Percentiles rank a stretch among this genome's conserved stretches.
These are phyloP conservation scores for Pardalotus punctatus DNA, from an alignment of 2,113 vertebrate species.

Conservation along the genomic window DNA sequence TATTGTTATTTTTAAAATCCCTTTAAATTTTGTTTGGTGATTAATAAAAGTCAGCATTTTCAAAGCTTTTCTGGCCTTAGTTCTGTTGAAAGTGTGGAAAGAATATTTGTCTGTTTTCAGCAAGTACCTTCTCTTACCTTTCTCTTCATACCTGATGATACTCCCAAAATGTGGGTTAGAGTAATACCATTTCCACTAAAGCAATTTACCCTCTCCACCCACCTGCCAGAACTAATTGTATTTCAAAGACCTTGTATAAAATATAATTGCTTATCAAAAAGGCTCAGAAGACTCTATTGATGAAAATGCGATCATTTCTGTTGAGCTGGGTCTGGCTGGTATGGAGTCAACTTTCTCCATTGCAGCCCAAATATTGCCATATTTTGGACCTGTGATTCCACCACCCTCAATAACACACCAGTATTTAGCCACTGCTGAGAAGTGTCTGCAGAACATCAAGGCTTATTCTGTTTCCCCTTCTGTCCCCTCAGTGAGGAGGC, in stretches of 20 bases:
- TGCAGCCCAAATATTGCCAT: rapidly evolving
- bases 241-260: background rate
- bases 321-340: background rate
- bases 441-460: background rate
- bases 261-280: background rate
- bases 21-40: background rate
- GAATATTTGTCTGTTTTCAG: background rate
- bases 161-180: background rate
- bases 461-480: background rate
- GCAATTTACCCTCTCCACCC: background rate
- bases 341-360: background rate
- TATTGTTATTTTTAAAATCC: background rate
- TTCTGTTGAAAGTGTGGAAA: background rate
- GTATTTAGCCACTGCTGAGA: background rate
- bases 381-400: background rate
- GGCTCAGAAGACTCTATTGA: background rate
- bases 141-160: background rate
- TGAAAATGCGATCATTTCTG: background rate
- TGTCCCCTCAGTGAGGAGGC: rapidly evolving
- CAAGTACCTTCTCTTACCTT: background rate
- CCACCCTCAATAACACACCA: background rate
- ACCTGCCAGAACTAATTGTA: background rate
- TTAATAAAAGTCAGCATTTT: background rate
- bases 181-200: background rate
- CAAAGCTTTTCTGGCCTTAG: background rate